A percentile compares a stretch with the other conserved stretches of the same genome.
Evolutionary conservation across 1,140 invertebrate species (phyloP).

Genomic region (Bombus haemorrhoidalis): DNA sequence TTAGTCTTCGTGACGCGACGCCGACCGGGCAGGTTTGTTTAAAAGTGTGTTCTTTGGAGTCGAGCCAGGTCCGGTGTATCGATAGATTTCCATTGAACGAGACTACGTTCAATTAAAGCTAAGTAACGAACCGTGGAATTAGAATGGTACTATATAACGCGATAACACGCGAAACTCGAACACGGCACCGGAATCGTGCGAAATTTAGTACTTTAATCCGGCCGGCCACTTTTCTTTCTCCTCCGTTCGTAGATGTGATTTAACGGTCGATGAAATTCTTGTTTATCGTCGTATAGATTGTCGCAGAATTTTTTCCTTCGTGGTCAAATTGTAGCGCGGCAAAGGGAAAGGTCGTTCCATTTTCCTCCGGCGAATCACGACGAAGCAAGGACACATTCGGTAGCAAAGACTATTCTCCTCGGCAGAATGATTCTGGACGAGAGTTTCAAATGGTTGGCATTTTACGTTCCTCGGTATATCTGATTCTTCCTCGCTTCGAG

Average conservation of each 20-base stretch:
- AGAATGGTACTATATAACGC: conserved; percentile 30
- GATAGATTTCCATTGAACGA: conserved; percentile 36
- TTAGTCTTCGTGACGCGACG: conserved; percentile 12
- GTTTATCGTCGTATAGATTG: conserved; percentile 8
- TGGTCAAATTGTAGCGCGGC: conserved; percentile 8
- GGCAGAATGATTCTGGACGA: conserved; percentile 16
- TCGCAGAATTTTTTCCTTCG: background rate
- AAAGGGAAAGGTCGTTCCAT: background rate
- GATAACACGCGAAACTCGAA: conserved; percentile 19
- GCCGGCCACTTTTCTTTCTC: background rate
- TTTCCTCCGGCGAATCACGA: conserved; percentile 23
- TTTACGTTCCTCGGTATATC: conserved; percentile 21
- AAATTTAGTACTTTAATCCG: conserved; percentile 49
- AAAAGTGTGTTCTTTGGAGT: conserved; percentile 26
- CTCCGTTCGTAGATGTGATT: conserved; percentile 24
- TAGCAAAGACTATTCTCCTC: conserved; percentile 1
- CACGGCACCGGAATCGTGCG: conserved; percentile 16
- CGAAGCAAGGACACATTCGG: background rate
- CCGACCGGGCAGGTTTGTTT: background rate
- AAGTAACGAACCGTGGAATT: conserved; percentile 54
- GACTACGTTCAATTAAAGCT: conserved; percentile 50
- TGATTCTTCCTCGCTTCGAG: background rate
- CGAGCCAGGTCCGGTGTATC: conserved; percentile 31
- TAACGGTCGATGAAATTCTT: conserved; percentile 50
- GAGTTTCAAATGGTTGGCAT: conserved; percentile 11